Evolutionary conservation across 2,797 vertebrate species (phyloP), one percentile per base, ranked within the genome.

Genomic region (Scyliorhinus canicula): DNA sequence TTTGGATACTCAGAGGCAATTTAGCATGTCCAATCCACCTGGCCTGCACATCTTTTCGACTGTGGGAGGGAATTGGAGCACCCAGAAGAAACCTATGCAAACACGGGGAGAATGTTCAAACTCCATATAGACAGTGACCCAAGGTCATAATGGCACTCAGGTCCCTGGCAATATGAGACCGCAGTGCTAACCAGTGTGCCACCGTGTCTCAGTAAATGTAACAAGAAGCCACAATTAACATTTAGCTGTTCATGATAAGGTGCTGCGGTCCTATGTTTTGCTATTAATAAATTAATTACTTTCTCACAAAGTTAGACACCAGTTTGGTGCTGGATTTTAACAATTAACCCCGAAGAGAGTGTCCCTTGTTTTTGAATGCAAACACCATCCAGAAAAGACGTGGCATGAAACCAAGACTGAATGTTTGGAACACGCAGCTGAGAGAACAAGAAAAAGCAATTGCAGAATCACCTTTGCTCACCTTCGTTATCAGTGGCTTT

Each of bases 191-290:
- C n/a, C n/a, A n/a, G n/a, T n/a, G n/a, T n/a, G n/a, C n/a, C n/a
- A n/a, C n/a, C n/a, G n/a, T n/a, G n/a, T n/a, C n/a, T n/a, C 91
- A n/a, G 16, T 67, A 93, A 93, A 44, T 44, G 60, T 65, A 93
- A 65, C 9, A 28, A 65, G 11, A 67, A 67, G 4, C 57, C 4
- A 40, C 19, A 63, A 67, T 93, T 44, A 47, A 67, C 67, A 67
- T 93, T 93, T 65, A 47, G 47, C 47, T 93, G 7, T 14, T 93
- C 60, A 67, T 35, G 55, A 90, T 67, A 31, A 93, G 19, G 67
- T 65, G n/a, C 60, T 44, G 44, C 24, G 90, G n/a, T 40, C 52
- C 35, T 77, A 14, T 14, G 9, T 28, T 88, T 16, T 88, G 12
- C 85, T 57, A 5, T 88, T 35, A 88, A 47, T 47, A 67, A 93